A percentile compares a stretch with the other conserved stretches of the same genome.
phyloP scores from a whole-genome alignment of 1,140 invertebrate genomes.

The Zaprionus capensis region DNA sequence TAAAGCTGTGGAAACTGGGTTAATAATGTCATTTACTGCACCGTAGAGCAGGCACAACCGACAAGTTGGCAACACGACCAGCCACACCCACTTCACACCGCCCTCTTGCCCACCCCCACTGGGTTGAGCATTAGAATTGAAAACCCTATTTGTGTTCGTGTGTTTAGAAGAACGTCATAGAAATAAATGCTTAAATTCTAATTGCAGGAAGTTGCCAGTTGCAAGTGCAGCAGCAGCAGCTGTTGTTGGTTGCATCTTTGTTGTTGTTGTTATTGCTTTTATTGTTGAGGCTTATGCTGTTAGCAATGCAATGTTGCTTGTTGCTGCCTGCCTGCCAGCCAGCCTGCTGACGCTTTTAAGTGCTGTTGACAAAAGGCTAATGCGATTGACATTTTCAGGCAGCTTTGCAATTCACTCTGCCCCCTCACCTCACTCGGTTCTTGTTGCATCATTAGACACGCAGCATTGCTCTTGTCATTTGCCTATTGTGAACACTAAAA shows the following conservation, averaged over 20 bases:
- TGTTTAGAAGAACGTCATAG: conserved; percentile 39
- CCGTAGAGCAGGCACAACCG: conserved; percentile 46
- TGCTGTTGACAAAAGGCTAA: conserved; percentile 52
- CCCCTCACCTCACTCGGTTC: not conserved
- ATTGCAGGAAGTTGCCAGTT: conserved; percentile 55
- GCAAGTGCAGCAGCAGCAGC: conserved; percentile 1
- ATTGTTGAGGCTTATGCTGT: conserved; percentile 26
- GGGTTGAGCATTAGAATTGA: conserved; percentile 53
- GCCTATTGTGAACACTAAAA: conserved; percentile 8
- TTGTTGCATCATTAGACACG: conserved; percentile 49
- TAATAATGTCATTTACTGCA: conserved; percentile 81
- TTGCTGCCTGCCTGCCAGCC: conserved; percentile 15
- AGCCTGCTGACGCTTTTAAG: conserved; percentile 21
- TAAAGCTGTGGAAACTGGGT: conserved; percentile 71
- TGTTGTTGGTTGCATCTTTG: not conserved
- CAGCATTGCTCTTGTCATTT: conserved; percentile 36
- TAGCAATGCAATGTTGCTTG: conserved; percentile 21
- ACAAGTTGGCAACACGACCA: conserved; percentile 54
- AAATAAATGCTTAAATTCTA: conserved; percentile 50
- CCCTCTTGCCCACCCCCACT: not conserved
- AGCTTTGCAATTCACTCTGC: not conserved
- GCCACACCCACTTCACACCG: conserved; percentile 2
- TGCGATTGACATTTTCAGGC: conserved; percentile 51
- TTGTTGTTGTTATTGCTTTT: conserved; percentile 16
- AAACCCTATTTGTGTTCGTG: conserved; percentile 19